Evolutionary conservation across 1,140 invertebrate genomes (phyloP).

Genomic region (Aethina tumida): DNA sequence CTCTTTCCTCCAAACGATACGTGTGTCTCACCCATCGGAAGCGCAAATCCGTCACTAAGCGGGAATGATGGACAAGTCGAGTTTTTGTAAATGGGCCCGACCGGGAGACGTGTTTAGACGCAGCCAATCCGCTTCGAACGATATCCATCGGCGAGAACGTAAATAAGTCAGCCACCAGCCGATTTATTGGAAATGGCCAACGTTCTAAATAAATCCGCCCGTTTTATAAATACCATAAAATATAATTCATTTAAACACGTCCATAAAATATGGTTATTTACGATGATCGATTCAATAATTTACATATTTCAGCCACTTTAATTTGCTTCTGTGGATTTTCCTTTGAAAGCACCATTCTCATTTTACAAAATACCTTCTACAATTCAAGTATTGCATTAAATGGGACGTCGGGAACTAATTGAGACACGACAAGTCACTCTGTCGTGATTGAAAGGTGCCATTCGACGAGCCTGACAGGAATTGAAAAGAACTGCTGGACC

Average conservation of each 20-base stretch:
- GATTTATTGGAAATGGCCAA: constrained; percentile 25
- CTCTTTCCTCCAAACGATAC: constrained; percentile 5
- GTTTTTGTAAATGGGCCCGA: constrained; percentile 27
- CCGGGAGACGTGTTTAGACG: constrained; percentile 17
- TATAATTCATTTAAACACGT: constrained; percentile 28
- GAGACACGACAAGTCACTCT: too few species aligned
- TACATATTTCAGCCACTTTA: constrained; percentile 18
- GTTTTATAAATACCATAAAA: constrained; percentile 28
- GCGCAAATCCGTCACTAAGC: constrained; percentile 24
- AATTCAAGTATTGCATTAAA: not conserved
- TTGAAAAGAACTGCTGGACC: constrained; percentile 21
- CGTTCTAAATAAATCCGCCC: constrained; percentile 26
- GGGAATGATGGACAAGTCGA: constrained; percentile 28
- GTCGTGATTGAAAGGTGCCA: constrained; percentile 20
- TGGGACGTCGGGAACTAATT: constrained; percentile 12
- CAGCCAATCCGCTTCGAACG: constrained; percentile 17
- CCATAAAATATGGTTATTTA: constrained; percentile 28
- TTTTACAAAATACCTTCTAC: constrained; percentile 6
- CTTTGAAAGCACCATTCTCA: constrained; percentile 3
- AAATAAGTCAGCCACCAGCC: constrained; percentile 22
- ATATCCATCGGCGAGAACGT: constrained; percentile 24
- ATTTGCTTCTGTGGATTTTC: constrained; percentile 14
- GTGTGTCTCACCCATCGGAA: constrained; percentile 1
- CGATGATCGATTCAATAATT: constrained; percentile 27
- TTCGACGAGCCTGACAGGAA: constrained; percentile 17